Conservation (phyloP, 2,113 vertebrate species). For the Dicaeum eximium region DNA sequence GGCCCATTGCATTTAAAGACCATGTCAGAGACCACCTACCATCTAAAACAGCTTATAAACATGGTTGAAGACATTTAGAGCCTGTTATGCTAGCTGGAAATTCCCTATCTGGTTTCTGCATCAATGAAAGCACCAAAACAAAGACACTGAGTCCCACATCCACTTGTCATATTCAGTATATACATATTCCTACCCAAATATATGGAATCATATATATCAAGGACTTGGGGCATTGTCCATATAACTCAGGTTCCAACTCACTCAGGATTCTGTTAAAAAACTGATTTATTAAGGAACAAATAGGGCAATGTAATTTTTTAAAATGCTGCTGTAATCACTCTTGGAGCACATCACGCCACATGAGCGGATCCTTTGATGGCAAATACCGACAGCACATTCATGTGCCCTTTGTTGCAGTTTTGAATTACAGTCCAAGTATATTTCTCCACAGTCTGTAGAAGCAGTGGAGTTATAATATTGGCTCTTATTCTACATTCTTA, state of each 20-base stretch:
- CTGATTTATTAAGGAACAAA: constrained; percentile 52
- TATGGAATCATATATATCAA: not conserved
- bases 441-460: constrained; percentile 21
- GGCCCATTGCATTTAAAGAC: constrained; percentile 44
- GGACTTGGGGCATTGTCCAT: not conserved
- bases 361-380: constrained; percentile 22
- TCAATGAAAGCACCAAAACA: not conserved
- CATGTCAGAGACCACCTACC: constrained; percentile 50
- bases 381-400: not conserved
- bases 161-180: not conserved
- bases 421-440: not conserved
- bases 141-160: not conserved
- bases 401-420: constrained; percentile 41
- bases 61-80: constrained; percentile 19
- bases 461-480: constrained; percentile 17
- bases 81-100: constrained; percentile 12
- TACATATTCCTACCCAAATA: not conserved
- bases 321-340: constrained; percentile 27
- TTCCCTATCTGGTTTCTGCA: not conserved
- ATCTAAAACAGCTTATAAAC: constrained; percentile 48
- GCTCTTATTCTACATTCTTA: constrained; percentile 52
- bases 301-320: not conserved
- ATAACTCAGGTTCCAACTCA: not conserved
- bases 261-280: not conserved
- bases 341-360: not conserved